A percentile compares a stretch with the other conserved stretches of the same genome.
phyloP scores from a whole-genome alignment of 1,140 invertebrate genomes.

The Phymorhynchus buccinoides region DNA sequence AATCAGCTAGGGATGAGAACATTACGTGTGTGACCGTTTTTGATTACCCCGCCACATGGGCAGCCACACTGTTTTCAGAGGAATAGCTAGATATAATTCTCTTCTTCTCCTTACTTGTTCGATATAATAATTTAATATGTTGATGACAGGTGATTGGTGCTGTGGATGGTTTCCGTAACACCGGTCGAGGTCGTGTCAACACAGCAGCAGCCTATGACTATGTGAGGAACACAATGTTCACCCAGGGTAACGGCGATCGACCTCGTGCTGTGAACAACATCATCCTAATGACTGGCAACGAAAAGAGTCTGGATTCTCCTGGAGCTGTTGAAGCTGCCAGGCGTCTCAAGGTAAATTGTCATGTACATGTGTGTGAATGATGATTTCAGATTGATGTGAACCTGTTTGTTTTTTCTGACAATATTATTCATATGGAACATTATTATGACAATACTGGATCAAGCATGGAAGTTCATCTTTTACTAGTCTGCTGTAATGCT shows the following conservation, averaged over 20 bases:
- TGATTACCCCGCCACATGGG: too few species aligned
- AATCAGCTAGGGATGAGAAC: too few species aligned
- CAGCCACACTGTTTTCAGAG: too few species aligned
- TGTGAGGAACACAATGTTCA: conserved; percentile 62
- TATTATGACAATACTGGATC: too few species aligned
- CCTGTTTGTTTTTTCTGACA: too few species aligned
- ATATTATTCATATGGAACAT: too few species aligned
- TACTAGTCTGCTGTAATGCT: too few species aligned
- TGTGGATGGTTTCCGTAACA: not conserved
- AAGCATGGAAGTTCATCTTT: too few species aligned
- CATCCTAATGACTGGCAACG: conserved; percentile 61
- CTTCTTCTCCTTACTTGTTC: not conserved
- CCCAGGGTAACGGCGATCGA: conserved; percentile 60
- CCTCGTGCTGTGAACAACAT: conserved; percentile 63
- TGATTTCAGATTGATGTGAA: too few species aligned
- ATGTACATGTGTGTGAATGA: not conserved
- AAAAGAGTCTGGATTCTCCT: conserved; percentile 47
- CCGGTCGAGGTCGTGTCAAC: conserved; percentile 48
- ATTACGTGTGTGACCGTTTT: too few species aligned
- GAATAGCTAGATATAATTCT: too few species aligned
- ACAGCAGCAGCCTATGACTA: conserved; percentile 59
- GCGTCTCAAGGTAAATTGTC: conserved; percentile 46
- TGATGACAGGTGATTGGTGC: conserved; percentile 17
- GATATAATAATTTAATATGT: not conserved
- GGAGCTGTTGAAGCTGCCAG: conserved; percentile 51